Base-by-base conservation (phyloP, 2,797 vertebrate genomes). In the Adelosebastes latens region DNA sequence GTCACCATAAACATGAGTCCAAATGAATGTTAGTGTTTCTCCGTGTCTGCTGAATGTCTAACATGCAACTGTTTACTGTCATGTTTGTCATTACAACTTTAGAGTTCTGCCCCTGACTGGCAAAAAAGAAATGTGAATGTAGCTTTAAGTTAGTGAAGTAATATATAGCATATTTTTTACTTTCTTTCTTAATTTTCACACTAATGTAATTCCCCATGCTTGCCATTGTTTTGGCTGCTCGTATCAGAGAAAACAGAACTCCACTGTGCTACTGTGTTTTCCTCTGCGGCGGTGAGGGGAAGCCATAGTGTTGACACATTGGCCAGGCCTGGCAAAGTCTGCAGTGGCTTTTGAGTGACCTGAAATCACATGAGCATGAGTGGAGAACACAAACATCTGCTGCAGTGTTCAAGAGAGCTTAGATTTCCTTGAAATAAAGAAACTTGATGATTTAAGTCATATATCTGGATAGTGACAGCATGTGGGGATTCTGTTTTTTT, bases 301-400 rank as follows among this genome's bases (percentile, higher is more conserved):
- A 88, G 79, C 77, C 82, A 71, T 68, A 34, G 80, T 86, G 86
- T 88, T 88, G 91, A 89, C 84, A 89, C 75, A 27, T n/a, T 58
- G 80, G 81, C 72, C 65, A 42, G 75, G 53, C 36, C 79, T 87
- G 81, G 66, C 77, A 31, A 60, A 46, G 61, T 32, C 16, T 69
- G 75, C 66, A 34, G 85, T 87, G 85, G 85, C 86, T 93, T 89
- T 72, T 71, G 74, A 81, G 62, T 84, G 88, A 89, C 87, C 80
- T 73, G 73, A 84, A 90, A 82, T 88, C 88, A 85, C 86, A 86
- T 77, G 77, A 79, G 65, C 75, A 69, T 25, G 61, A 81, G 77
- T 8, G 14, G 63, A 62, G 70, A 85, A 74, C 84, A 91, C 84
- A 91, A 87, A 88, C 84, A 90, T 89, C 71, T 82, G 62, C 46